Base-by-base conservation (phyloP, 1,140 invertebrate species). In the Pseudomyrmex gracilis region DNA sequence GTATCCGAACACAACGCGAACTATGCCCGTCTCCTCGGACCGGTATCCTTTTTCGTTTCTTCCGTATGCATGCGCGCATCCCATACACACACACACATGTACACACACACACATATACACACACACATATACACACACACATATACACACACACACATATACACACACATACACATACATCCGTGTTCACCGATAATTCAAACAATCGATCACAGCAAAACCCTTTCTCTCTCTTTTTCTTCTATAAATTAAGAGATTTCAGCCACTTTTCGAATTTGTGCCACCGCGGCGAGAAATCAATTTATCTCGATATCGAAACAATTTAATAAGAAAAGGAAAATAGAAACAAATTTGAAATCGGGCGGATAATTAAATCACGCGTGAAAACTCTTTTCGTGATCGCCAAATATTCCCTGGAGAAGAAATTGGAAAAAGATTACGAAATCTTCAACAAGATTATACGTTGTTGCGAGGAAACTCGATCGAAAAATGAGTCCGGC, bases 1-100 rank as follows among this genome's bases (percentile, higher is more conserved):
- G 64, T 51, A 58, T 67, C 74, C 61, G 73, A 17, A 15, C 34
- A 67, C 5, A 49, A 20, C 76, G 66, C 53, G 55, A 73, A n/a
- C 13, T 64, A 64, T 22, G 67, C 63, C 60, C 47, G 22, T 57
- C 85, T 34, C 67, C 76, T 85, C 76, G 77, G 55, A 76, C 85
- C 51, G 34, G n/a, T 51, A 73, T 20, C 73, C 71, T 53, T 73
- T 66, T 66, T 73, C 45, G 43, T 53, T 13, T 47, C 13, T 61
- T 24, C 17, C 34, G 0, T 49, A 73, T 24, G 5, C 15, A 12
- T 13, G 12, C 68, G 17, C 34, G 34, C 34, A 1, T 43, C n/a
- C 2, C 34, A 2, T 34, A 34, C 61, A 49, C 20, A 73, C 2
- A 34, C 17, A 10, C 45, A 66, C 45, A 15, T 5, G n/a, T n/a